These are phyloP conservation scores for Pachyseris speciosa DNA, from an alignment of 64 coral and sea anemone species.

Conservation along the genomic window DNA sequence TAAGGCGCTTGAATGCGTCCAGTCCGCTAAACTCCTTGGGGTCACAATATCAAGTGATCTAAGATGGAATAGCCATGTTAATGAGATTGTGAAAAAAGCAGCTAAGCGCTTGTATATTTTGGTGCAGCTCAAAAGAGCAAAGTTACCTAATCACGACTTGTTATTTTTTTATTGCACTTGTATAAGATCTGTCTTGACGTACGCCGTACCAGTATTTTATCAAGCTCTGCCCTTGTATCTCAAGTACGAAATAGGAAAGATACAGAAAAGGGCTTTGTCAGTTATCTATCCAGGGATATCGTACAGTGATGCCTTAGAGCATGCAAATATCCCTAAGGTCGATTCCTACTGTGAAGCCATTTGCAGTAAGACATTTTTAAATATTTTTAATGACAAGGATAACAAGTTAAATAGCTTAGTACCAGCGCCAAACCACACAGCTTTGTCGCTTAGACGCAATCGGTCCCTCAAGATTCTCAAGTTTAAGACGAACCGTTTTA, in stretches of 20 bases:
- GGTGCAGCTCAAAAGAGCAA: slow-evolving; percentile 24
- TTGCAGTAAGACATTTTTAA: too few relatives aligned
- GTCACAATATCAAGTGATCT: not conserved
- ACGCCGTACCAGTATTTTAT: slow-evolving; percentile 24
- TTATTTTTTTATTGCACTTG: not conserved
- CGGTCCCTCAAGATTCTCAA: too few relatives aligned
- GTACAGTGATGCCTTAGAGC: not conserved
- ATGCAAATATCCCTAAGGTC: too few relatives aligned
- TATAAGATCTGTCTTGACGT: slow-evolving; percentile 17
- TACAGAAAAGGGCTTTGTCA: slow-evolving; percentile 14
- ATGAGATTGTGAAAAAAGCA: slow-evolving; percentile 16
- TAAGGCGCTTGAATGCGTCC: slow-evolving; percentile 14
- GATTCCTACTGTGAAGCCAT: too few relatives aligned
- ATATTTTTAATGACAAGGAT: too few relatives aligned
- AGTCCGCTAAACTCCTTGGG: slow-evolving; percentile 2
- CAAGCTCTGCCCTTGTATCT: slow-evolving; percentile 3
- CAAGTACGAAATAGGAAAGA: slow-evolving; percentile 7
- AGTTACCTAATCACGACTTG: slow-evolving; percentile 13
- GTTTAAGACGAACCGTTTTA: too few relatives aligned
- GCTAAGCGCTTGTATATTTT: slow-evolving; percentile 44
- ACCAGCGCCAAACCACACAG: too few relatives aligned
- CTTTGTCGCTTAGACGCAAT: too few relatives aligned
- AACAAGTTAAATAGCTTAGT: too few relatives aligned
- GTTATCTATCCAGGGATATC: slow-evolving; percentile 2
- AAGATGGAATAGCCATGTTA: slow-evolving; percentile 42